Percentiles rank a stretch among this genome's conserved stretches.
phyloP scores from a whole-genome alignment of 2,113 vertebrate genomes.

The Malurus cyaneus region DNA sequence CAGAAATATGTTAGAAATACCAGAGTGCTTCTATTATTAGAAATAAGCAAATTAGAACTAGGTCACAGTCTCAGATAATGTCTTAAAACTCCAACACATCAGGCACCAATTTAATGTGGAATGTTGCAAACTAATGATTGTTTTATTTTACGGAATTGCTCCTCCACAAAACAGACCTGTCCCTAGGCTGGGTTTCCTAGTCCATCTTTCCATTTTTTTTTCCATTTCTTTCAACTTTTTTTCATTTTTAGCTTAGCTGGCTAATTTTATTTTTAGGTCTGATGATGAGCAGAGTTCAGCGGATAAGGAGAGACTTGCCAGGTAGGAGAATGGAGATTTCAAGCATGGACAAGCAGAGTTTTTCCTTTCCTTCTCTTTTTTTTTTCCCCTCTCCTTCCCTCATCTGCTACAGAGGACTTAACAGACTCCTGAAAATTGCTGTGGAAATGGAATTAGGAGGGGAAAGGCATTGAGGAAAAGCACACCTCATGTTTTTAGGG shows the following conservation, averaged over 20 bases:
- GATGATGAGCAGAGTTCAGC: constrained; percentile 91
- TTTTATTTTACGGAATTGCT: not conserved
- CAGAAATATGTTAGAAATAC: not conserved
- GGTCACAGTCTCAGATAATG: not conserved
- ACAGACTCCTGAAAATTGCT: constrained; percentile 14
- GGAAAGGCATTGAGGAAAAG: not conserved
- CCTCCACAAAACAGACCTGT: not conserved
- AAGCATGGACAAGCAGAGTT: constrained; percentile 72
- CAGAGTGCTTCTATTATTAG: not conserved
- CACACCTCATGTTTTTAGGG: not conserved
- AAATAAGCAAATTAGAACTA: not conserved
- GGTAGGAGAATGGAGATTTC: constrained; percentile 79
- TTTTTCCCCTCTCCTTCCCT: not conserved
- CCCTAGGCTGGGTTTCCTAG: not conserved
- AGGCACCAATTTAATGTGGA: not conserved
- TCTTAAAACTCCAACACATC: not conserved
- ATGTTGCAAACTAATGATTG: not conserved
- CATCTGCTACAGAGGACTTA: constrained; percentile 43
- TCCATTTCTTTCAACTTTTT: constrained; percentile 28
- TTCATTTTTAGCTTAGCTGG: constrained; percentile 81
- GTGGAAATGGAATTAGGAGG: not conserved
- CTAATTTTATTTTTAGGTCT: constrained; percentile 89
- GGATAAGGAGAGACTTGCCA: constrained; percentile 93
- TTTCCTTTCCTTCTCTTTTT: constrained; percentile 10
- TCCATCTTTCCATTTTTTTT: not conserved